Evolutionary conservation across 2,888 invertebrate genomes (phyloP), one percentile per base, ranked within the genome.

Genomic region (Diadegma fenestrale): DNA sequence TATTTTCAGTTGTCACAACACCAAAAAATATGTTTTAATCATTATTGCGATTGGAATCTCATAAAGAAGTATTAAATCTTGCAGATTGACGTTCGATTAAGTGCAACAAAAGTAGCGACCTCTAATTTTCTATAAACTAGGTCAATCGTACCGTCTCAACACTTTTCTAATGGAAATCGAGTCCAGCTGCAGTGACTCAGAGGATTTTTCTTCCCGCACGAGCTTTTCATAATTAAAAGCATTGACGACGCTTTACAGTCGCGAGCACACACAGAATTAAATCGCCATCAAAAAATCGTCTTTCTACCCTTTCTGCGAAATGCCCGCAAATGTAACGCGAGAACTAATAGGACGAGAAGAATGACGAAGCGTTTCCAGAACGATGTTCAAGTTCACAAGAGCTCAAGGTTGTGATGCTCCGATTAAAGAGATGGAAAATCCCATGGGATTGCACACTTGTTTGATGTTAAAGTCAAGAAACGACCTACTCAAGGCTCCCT

Each of bases 401-500:
- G 14, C 26, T 14, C 26, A 14, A 58, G 26, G 26, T 14, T 4
- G 5, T 26, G 4, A 58, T 26, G 5, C 5, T 26, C 58, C 14
- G 14, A 58, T 58, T 26, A 14, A 12, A 58, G 26, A 26, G 26
- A 26, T 58, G 14, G 14, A 58, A 58, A 58, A 58, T 26, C 26
- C 26, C 58, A 26, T 58, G 26, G 26, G 14, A 58, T 26, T 4
- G 26, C 58, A 26, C 14, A 58, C 26, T 58, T 72, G 54, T 75
- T 37, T 58, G 17, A 30, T 61, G 41, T 22, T n/a, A 41, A 41
- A 76, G 69, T 69, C 63, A 37, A 33, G 77, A 77, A 58, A 58
- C 77, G 82, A 78, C 72, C 77, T 82, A 82, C 77, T 82, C 71
- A 66, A 82, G 71, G 77, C 72, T 77, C 71, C 58, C n/a, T 33